Percentiles rank a stretch among this genome's conserved stretches.
Evolutionary conservation across 2,888 invertebrate species (phyloP).

Genomic region (Microctonus hyperodae): DNA sequence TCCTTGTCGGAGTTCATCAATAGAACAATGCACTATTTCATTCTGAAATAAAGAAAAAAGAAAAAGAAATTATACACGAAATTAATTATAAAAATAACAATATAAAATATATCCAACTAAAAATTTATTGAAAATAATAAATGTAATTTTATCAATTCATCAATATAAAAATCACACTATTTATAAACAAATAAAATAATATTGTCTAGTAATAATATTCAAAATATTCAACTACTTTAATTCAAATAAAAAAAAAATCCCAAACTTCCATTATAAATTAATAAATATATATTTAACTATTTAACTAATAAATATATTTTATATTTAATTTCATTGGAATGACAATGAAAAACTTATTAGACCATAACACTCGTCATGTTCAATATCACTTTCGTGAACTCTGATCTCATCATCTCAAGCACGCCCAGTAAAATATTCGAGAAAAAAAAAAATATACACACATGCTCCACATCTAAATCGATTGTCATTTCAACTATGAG

Average conservation of each 20-base stretch:
- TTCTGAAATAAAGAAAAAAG: slow-evolving; percentile 45
- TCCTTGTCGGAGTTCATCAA: slow-evolving; percentile 57
- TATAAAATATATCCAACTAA: background rate
- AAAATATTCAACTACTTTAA: too few relatives aligned
- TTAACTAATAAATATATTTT: background rate
- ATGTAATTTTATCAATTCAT: too few relatives aligned
- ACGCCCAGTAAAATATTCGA: background rate
- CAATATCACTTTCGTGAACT: background rate
- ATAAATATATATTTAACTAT: too few relatives aligned
- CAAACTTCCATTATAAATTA: background rate
- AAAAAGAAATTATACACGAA: slow-evolving; percentile 7
- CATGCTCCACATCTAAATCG: background rate
- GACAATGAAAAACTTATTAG: background rate
- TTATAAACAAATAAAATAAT: too few relatives aligned
- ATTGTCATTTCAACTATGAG: slow-evolving; percentile 11
- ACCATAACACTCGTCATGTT: background rate
- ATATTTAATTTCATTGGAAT: background rate
- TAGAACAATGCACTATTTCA: slow-evolving; percentile 40
- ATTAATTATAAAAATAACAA: background rate
- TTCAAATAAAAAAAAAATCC: background rate
- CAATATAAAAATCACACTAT: too few relatives aligned
- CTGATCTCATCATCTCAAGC: background rate
- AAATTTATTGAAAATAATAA: slow-evolving; percentile 2
- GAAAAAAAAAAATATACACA: background rate
- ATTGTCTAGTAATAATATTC: too few relatives aligned